Evolutionary conservation across 2,888 invertebrate species (phyloP), one percentile per base, ranked within the genome.

Genomic region (Lasioglossum vierecki): DNA sequence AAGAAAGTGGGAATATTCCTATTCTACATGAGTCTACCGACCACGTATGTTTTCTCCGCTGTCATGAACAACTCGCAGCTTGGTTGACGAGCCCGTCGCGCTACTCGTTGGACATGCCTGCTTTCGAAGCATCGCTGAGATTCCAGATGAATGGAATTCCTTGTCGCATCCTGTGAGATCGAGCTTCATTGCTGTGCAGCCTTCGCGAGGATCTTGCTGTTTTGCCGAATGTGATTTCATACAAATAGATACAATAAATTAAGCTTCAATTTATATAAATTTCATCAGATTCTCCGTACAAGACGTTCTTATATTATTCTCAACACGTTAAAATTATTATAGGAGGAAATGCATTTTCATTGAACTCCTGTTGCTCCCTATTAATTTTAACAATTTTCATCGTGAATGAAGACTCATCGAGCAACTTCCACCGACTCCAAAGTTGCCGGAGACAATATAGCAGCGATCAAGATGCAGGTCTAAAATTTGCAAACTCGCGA

Each of bases 131-230:
- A 66, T 82, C 78, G 80, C 15, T 71, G 86, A 63, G 78, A 88
- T 89, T 85, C 79, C 82, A 75, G 66, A 71, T 86, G 82, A 83
- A 85, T 83, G 84, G 84, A 89, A 88, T 88, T 82, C 84, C 74
- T 79, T 71, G 60, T 80, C 74, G 76, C 60, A 39, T 71, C 85
- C 75, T 15, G 74, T 46, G 60, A 78, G 79, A 75, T 78, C 80
- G 80, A 22, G 71, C 73, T 79, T 77, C 49, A 73, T 83, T 72
- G 76, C 46, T 49, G 80, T 63, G 30, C 60, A 15, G 30, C 39
- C 26, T 35, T 22, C 8, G 66, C 63, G 60, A 9, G 22, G 22
- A n/a, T 3, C 53, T 9, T 2, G 9, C 3, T 22, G 53, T 53
- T 53, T n/a, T n/a, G 53, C 53, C 9, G 22, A 53, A 22, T 22